Evolutionary conservation across 1,140 invertebrate species (phyloP).

Genomic region (Meteorus sp.): DNA sequence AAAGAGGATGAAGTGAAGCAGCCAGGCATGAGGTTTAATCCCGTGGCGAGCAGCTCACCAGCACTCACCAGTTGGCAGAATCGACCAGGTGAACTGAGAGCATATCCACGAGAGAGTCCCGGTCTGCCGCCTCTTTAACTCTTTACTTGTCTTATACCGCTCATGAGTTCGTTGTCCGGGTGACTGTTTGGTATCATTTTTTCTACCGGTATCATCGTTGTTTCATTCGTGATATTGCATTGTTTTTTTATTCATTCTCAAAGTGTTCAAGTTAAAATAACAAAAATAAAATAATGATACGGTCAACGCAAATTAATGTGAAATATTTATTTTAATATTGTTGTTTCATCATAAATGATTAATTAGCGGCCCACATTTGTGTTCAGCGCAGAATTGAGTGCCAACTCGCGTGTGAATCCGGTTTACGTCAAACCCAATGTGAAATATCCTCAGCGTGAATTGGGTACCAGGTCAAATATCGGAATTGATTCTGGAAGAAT

Average conservation of each 20-base stretch:
- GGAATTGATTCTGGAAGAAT: no score
- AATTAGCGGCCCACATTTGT: constrained; percentile 24
- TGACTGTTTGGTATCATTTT: no score
- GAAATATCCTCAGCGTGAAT: constrained; percentile 8
- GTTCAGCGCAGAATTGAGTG: constrained; percentile 19
- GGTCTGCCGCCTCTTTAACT: constrained; percentile 49
- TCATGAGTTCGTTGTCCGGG: constrained; percentile 52
- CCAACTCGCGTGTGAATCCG: constrained; percentile 42
- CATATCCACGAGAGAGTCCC: constrained; percentile 43
- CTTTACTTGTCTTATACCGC: constrained; percentile 35
- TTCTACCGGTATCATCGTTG: neutral
- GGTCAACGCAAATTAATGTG: neutral
- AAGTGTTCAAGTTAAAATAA: neutral
- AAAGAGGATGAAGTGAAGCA: constrained; percentile 29
- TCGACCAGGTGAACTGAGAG: constrained; percentile 43
- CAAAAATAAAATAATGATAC: no score
- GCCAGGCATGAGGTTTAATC: constrained; percentile 27
- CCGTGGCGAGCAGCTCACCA: constrained; percentile 32
- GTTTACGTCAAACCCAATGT: constrained; percentile 23
- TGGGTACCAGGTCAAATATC: no score
- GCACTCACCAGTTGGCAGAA: constrained; percentile 39
- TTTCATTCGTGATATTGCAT: neutral
- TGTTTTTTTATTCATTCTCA: no score
- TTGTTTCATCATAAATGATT: constrained; percentile 15
- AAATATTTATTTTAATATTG: neutral